Evolutionary conservation across 2,888 invertebrate species (phyloP).

Genomic region (Pandemis heparana): DNA sequence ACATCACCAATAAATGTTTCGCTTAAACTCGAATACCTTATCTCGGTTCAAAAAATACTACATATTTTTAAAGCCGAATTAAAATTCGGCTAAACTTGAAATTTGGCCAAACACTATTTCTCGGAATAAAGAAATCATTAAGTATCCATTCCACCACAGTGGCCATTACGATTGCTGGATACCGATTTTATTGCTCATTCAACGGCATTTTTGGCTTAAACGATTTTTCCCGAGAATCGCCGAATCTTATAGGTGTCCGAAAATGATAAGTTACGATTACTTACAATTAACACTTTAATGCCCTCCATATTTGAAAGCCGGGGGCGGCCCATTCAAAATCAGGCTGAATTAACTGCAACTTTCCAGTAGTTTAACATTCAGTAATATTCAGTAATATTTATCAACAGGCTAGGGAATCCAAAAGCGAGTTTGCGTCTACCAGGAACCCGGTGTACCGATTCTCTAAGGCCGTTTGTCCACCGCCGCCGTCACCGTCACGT

Average conservation of each 20-base stretch:
- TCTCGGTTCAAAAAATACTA: neutral
- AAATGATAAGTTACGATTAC: conserved; percentile 10
- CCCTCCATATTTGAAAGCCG: neutral
- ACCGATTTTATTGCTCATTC: conserved; percentile 20
- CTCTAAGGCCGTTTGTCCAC: no score
- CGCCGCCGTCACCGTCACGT: no score
- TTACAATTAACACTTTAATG: conserved; percentile 1
- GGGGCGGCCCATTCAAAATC: neutral
- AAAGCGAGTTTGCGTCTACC: no score
- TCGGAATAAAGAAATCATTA: conserved; percentile 62
- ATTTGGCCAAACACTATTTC: conserved; percentile 6
- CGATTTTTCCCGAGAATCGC: conserved; percentile 7
- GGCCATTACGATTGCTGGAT: conserved; percentile 11
- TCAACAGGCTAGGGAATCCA: no score
- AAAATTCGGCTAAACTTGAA: neutral
- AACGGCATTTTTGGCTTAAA: conserved; percentile 10
- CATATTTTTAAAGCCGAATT: neutral
- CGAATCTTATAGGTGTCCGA: neutral
- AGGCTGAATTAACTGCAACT: neutral
- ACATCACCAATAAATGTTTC: neutral
- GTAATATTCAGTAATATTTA: neutral
- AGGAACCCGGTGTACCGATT: no score
- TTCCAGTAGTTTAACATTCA: no score
- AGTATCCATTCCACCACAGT: conserved; percentile 48
- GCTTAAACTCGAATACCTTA: neutral